Evolutionary conservation across 2,797 vertebrate genomes (phyloP).

Genomic region (Spondyliosoma cantharus): DNA sequence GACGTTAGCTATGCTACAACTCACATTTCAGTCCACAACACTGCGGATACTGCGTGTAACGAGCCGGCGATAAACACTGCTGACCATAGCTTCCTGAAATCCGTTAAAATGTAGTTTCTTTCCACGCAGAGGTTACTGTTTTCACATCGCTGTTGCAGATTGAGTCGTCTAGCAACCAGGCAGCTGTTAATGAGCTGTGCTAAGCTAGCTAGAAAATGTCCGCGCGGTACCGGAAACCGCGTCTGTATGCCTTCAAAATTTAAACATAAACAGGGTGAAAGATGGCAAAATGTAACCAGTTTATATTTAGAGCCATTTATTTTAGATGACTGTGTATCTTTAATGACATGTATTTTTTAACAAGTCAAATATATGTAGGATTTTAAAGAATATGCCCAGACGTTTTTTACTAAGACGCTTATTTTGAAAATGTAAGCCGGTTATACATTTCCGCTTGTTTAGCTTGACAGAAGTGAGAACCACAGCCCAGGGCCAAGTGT

Average conservation of each 20-base stretch:
- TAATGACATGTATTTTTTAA: accelerated
- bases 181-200: slow-evolving; percentile 21
- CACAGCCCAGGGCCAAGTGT: not conserved
- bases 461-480: slow-evolving; percentile 20
- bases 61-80: not conserved
- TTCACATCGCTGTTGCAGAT: slow-evolving; percentile 47
- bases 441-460: not conserved
- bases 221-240: not conserved
- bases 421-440: slow-evolving; percentile 39
- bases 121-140: slow-evolving; percentile 25
- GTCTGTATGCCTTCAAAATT: slow-evolving; percentile 7
- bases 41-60: not conserved
- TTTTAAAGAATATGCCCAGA: accelerated
- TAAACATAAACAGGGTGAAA: accelerated
- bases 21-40: not conserved
- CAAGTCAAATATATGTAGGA: accelerated
- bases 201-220: not conserved
- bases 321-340: accelerated
- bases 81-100: slow-evolving; percentile 1
- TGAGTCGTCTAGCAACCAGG: slow-evolving; percentile 85
- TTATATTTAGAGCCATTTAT: accelerated
- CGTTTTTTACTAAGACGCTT: accelerated
- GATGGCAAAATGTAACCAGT: accelerated
- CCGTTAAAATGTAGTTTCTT: slow-evolving; percentile 6
- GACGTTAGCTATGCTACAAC: slow-evolving; percentile 51